Base-by-base conservation (phyloP, 1,140 invertebrate genomes). In the Melipona quadrifasciata region DNA sequence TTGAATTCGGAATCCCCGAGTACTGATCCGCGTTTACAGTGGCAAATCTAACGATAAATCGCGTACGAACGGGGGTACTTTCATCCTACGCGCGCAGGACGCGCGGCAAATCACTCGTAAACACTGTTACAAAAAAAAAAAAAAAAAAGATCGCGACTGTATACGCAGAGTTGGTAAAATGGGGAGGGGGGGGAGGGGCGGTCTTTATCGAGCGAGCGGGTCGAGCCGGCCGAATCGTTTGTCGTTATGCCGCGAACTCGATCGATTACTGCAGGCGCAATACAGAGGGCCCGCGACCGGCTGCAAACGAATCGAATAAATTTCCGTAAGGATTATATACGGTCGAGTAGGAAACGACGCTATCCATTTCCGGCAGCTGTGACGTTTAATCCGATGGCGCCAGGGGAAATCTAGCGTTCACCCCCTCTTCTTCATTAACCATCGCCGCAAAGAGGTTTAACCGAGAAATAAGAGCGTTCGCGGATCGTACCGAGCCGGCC, bases 341-440 rank as follows among this genome's bases (percentile, higher is more conserved):
- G 72, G 58, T 78, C 84, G 84, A 71, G 82, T 85, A 79, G 83
- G 70, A 88, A 89, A 88, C 84, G 86, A 76, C 80, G 87, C 87
- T 88, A 89, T 89, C 84, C 80, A 89, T 89, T 89, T 88, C 75
- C 87, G 87, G 76, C 87, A 73, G 76, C 87, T 78, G 84, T 88
- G 87, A 89, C 86, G 87, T 88, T 89, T 89, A 88, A 89, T 89
- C 87, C 87, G 78, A 87, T 87, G 86, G 83, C 77, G 87, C 86
- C 81, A 71, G 65, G 87, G 87, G 87, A 89, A 89, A 89, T 89
- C 87, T 85, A 88, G 82, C 80, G 74, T 85, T 84, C 77, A 73
- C 70, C 68, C 82, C 68, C 73, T 80, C 81, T 65, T 87, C 78
- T 64, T 84, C 74, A 75, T 85, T 83, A 84, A 87, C 78, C 34